Percentiles rank a stretch among this genome's conserved stretches.
These are phyloP conservation scores for Allobates femoralis DNA, from an alignment of 2,797 vertebrate genomes.

Conservation along the genomic window DNA sequence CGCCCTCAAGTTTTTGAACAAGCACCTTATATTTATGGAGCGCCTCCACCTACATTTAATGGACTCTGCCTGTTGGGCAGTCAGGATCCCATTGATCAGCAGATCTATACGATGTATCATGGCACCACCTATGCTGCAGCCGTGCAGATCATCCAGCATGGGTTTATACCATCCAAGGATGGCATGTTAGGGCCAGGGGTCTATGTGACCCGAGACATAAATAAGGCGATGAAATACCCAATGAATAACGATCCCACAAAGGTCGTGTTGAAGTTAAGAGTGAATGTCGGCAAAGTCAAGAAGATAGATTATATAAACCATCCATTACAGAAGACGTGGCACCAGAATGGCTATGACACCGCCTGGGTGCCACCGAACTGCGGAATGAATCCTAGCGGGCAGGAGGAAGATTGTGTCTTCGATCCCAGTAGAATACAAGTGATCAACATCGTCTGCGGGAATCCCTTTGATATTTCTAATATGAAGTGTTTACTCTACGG, in stretches of 20 bases:
- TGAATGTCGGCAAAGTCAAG: constrained; percentile 62
- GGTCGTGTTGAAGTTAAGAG: constrained; percentile 55
- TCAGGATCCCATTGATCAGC: neutral
- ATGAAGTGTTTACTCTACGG: neutral
- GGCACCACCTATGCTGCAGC: neutral
- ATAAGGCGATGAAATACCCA: constrained; percentile 15
- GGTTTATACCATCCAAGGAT: neutral
- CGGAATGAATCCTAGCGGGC: constrained; percentile 56
- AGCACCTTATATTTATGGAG: too few species aligned
- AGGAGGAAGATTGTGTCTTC: constrained; percentile 63
- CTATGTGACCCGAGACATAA: constrained; percentile 30
- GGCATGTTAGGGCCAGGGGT: constrained; percentile 38
- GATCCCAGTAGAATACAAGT: constrained; percentile 54
- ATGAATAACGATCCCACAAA: neutral
- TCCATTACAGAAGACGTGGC: constrained; percentile 63
- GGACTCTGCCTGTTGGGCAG: too few species aligned
- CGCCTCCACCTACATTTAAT: too few species aligned
- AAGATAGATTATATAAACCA: constrained; percentile 57
- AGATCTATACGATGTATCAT: constrained; percentile 33
- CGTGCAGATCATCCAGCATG: neutral
- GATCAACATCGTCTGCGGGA: neutral
- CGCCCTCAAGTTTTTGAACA: too few species aligned
- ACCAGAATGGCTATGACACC: constrained; percentile 61
- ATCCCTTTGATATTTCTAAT: neutral
- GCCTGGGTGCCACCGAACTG: constrained; percentile 64